Conservation (phyloP, 1,140 invertebrate species). For the Aphidius ervi region DNA sequence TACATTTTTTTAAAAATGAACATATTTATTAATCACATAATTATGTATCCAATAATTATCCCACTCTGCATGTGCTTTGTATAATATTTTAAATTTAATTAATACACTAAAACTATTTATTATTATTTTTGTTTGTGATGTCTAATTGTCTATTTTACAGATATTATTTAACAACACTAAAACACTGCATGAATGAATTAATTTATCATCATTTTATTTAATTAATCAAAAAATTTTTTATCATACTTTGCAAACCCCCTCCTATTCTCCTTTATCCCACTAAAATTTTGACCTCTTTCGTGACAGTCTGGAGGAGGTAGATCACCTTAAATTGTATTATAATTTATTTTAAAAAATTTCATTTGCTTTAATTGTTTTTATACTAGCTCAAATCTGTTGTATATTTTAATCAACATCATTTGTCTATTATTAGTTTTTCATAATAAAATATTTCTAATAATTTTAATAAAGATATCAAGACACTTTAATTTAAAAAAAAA, state of each 20-base stretch:
- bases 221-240: conserved; percentile 32
- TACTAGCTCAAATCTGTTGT: conserved; percentile 48
- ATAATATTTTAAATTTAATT: too few species aligned
- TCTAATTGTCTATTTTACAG: too few species aligned
- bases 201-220: conserved; percentile 35
- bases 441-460: neutral
- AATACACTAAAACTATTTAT: too few species aligned
- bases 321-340: conserved; percentile 22
- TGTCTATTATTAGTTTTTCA: neutral
- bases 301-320: conserved; percentile 54
- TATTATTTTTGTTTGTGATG: too few species aligned
- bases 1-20: neutral
- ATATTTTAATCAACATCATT: neutral
- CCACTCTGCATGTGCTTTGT: conserved; percentile 23
- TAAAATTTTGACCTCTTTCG: conserved; percentile 53
- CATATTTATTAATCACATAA: conserved; percentile 30
- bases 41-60: conserved; percentile 13
- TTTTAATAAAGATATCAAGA: too few species aligned
- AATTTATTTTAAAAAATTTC: conserved; percentile 18
- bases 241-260: conserved; percentile 21
- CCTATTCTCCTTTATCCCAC: conserved; percentile 26
- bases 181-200: conserved; percentile 18
- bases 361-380: conserved; percentile 29
- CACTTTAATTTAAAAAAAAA: too few species aligned
- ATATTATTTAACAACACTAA: neutral